A percentile compares a stretch with the other conserved stretches of the same genome.
These are phyloP conservation scores for Ctenosaura bakeri DNA, from an alignment of 2,797 vertebrate genomes.

Conservation along the genomic window DNA sequence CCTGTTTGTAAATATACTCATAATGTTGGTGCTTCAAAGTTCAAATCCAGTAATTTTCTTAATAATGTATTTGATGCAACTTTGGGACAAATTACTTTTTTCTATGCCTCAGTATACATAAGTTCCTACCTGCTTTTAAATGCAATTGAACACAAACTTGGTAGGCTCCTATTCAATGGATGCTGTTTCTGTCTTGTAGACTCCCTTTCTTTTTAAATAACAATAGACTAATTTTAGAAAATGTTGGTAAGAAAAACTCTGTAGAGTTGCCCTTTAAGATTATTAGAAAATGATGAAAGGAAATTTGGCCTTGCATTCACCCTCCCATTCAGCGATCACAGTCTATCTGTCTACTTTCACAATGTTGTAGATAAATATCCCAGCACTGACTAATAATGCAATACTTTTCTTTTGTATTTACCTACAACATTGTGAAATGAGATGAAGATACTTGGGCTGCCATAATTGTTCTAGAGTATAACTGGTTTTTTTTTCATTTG, in stretches of 20 bases:
- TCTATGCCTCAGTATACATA: not conserved
- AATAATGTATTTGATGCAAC: not conserved
- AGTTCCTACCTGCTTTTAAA: not conserved
- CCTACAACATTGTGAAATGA: not conserved
- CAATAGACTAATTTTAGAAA: too few species aligned
- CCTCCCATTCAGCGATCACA: not conserved
- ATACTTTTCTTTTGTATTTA: not conserved
- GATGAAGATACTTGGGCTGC: not conserved
- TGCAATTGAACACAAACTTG: not conserved
- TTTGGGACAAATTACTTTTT: not conserved
- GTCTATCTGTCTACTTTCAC: not conserved
- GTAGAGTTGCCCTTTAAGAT: not conserved
- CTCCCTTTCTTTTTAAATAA: not conserved
- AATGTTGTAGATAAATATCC: not conserved
- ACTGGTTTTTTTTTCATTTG: too few species aligned
- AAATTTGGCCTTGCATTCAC: not conserved
- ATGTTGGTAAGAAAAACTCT: not conserved
- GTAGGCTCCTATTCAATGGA: not conserved
- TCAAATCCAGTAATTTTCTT: constrained; percentile 5
- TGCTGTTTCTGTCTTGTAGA: not conserved
- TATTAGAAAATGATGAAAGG: not conserved
- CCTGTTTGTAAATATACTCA: constrained; percentile 10
- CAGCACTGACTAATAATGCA: not conserved
- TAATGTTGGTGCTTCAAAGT: not conserved
- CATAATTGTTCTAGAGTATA: too few species aligned